Conservation (phyloP, 2,797 vertebrate species). For the Mico argentatus region DNA sequence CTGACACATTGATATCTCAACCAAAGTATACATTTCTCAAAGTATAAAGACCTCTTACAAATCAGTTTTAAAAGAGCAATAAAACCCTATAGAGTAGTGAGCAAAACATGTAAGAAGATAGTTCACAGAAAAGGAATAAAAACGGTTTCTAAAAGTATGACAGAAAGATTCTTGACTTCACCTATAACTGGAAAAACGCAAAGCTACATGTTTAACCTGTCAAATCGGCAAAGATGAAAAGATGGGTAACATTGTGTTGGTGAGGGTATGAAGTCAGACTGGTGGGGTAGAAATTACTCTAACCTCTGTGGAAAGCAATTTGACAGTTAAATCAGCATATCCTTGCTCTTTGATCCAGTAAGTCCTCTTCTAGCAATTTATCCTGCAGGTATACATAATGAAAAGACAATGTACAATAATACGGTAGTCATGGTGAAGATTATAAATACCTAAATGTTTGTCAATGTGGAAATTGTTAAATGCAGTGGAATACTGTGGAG, state of each 20-base stretch:
- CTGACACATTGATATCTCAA: neutral
- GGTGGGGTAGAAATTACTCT: neutral
- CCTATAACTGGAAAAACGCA: neutral
- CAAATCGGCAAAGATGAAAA: neutral
- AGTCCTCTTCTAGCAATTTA: neutral
- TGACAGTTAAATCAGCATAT: neutral
- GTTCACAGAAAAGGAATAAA: slow-evolving; percentile 19
- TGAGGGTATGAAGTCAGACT: neutral
- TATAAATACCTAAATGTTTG: neutral
- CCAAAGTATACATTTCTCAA: slow-evolving; percentile 1
- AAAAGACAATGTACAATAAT: neutral
- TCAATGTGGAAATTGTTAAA: neutral
- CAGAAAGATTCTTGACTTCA: neutral
- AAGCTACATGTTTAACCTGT: neutral
- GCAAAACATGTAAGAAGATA: neutral
- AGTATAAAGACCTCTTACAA: neutral
- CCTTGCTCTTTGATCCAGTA: neutral
- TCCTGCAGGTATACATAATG: neutral
- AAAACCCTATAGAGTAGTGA: neutral
- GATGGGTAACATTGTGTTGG: neutral
- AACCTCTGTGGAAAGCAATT: neutral
- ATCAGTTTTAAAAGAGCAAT: neutral
- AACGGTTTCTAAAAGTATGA: slow-evolving; percentile 3
- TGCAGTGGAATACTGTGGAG: neutral
- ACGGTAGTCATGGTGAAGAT: neutral